A percentile compares a stretch with the other conserved stretches of the same genome.
phyloP scores from a whole-genome alignment of 2,888 invertebrate species.

The Eupithecia centaureata region DNA sequence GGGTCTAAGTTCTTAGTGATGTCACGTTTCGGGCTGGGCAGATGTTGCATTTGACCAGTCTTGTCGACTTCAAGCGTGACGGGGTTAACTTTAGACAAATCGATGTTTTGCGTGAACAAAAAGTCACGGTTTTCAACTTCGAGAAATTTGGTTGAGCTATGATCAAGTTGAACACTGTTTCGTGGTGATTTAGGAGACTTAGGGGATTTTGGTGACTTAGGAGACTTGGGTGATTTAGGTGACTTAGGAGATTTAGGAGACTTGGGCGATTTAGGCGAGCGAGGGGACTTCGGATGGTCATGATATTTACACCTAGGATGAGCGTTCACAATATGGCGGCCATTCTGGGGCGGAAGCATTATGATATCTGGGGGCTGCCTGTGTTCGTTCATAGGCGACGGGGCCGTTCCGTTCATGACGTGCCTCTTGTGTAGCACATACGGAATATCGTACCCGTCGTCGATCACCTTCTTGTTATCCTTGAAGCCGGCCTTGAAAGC shows the following conservation, averaged over 20 bases:
- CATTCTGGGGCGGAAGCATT: slow-evolving; percentile 77
- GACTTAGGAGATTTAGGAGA: slow-evolving; percentile 87
- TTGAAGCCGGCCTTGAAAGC: slow-evolving; percentile 82
- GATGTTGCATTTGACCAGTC: slow-evolving; percentile 84
- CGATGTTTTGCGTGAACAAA: slow-evolving; percentile 89
- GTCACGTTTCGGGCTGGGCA: slow-evolving; percentile 88
- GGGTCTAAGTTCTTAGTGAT: slow-evolving; percentile 88
- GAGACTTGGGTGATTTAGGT: slow-evolving; percentile 86
- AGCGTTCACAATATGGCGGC: slow-evolving; percentile 75
- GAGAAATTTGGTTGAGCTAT: slow-evolving; percentile 70
- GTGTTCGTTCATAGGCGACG: slow-evolving; percentile 80
- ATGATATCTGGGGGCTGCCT: slow-evolving; percentile 76
- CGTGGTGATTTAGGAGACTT: slow-evolving; percentile 84
- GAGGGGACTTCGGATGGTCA: slow-evolving; percentile 79
- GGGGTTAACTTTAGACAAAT: slow-evolving; percentile 89
- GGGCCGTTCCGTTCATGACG: slow-evolving; percentile 92
- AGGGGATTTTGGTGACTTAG: slow-evolving; percentile 83
- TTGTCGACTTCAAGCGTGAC: slow-evolving; percentile 89
- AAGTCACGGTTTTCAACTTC: slow-evolving; percentile 85
- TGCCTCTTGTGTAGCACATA: slow-evolving; percentile 93
- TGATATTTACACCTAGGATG: slow-evolving; percentile 80
- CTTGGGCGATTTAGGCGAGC: slow-evolving; percentile 77
- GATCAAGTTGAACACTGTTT: slow-evolving; percentile 66
- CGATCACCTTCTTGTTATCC: slow-evolving; percentile 74
- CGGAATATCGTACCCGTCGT: slow-evolving; percentile 89